These are phyloP conservation scores for Erannis defoliaria DNA, from an alignment of 2,888 invertebrate species.

Conservation along the genomic window DNA sequence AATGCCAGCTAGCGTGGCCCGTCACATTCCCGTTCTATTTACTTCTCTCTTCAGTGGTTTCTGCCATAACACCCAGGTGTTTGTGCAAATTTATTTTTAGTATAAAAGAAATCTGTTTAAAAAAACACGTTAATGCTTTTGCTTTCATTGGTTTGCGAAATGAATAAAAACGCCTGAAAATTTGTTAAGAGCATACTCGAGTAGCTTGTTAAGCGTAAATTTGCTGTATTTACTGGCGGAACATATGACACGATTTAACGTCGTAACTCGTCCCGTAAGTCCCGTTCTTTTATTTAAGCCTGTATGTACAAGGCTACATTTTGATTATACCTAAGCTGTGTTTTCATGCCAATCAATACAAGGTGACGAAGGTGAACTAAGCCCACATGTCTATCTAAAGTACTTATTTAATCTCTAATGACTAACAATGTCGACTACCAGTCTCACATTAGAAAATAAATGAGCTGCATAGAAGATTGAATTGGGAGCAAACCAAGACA, in stretches of 20 bases:
- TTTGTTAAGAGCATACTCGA: constrained; percentile 15
- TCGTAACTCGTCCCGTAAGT: neutral
- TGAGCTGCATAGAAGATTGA: constrained; percentile 74
- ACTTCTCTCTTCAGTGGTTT: too few relatives aligned
- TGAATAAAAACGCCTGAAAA: constrained; percentile 12
- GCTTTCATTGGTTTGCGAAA: neutral
- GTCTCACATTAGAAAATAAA: constrained; percentile 85
- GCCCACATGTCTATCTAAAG: too few relatives aligned
- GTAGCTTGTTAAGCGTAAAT: neutral
- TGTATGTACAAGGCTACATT: too few relatives aligned
- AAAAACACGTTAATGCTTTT: constrained; percentile 7
- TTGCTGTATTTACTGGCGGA: neutral
- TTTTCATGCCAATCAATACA: too few relatives aligned
- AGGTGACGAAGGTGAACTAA: too few relatives aligned
- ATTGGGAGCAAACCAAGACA: constrained; percentile 80
- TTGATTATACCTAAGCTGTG: too few relatives aligned
- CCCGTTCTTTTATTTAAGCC: neutral
- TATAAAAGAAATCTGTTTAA: neutral
- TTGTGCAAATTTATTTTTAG: neutral
- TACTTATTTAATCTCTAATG: constrained; percentile 81
- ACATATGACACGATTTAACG: constrained; percentile 6
- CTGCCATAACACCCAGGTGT: neutral
- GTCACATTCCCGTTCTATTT: too few relatives aligned
- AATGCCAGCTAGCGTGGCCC: too few relatives aligned
- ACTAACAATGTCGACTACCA: constrained; percentile 86